Conservation (phyloP, 2,888 invertebrate genomes). For the Heliconius charithonia region DNA sequence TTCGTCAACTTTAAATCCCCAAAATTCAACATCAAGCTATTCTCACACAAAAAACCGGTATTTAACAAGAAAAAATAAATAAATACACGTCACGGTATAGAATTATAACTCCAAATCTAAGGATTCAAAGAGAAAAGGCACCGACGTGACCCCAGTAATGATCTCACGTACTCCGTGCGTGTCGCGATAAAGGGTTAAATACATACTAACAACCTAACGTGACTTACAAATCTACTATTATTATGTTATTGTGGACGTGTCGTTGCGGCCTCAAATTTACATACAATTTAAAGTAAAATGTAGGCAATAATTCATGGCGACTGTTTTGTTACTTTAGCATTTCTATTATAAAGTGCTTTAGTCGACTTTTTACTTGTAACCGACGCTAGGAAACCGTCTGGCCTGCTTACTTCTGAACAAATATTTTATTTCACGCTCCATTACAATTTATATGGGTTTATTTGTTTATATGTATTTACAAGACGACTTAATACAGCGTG, state of each 20-base stretch:
- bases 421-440: conserved; percentile 61
- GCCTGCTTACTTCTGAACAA: conserved; percentile 64
- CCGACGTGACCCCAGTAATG: conserved; percentile 74
- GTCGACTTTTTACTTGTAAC: conserved; percentile 72
- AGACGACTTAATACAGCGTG: conserved; percentile 1
- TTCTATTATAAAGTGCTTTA: conserved; percentile 81
- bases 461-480: conserved; percentile 4
- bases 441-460: conserved; percentile 31
- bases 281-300: conserved; percentile 84
- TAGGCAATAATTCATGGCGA: conserved; percentile 80
- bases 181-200: conserved; percentile 83
- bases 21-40: conserved; percentile 41
- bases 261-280: conserved; percentile 78
- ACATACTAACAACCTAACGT: conserved; percentile 83
- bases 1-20: conserved; percentile 1
- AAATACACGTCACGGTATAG: conserved; percentile 57
- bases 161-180: conserved; percentile 82
- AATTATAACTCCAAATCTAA: conserved; percentile 44
- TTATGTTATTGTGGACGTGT: conserved; percentile 83
- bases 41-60: conserved; percentile 62
- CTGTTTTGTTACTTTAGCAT: conserved; percentile 74
- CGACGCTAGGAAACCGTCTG: conserved; percentile 55
- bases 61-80: conserved; percentile 56
- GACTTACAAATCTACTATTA: conserved; percentile 83
- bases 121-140: conserved; percentile 55